Evolutionary conservation across 2,797 vertebrate species (phyloP).

Genomic region (Artibeus jamaicensis): DNA sequence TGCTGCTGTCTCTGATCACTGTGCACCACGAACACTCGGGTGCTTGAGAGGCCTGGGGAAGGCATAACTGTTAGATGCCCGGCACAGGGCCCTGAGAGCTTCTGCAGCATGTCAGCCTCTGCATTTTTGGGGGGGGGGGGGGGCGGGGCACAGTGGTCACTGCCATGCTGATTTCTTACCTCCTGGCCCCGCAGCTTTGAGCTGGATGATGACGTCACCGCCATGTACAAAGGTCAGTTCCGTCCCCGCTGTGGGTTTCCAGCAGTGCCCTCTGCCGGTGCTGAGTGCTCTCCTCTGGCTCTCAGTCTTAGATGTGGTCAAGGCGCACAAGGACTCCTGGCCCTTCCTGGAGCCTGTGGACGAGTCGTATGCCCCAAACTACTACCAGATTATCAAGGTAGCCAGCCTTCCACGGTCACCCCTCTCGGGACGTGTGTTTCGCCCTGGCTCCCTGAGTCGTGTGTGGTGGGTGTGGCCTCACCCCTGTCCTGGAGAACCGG

Average conservation of each 20-base stretch:
- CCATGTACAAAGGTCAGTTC: slow-evolving; percentile 95
- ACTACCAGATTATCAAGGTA: slow-evolving; percentile 98
- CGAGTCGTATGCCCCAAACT: slow-evolving; percentile 97
- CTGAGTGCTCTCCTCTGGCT: neutral
- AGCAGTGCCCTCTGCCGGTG: neutral
- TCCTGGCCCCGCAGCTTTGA: slow-evolving; percentile 90
- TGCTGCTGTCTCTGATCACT: neutral
- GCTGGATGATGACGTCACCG: slow-evolving; percentile 96
- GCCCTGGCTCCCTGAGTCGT: neutral
- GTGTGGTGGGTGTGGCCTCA: neutral
- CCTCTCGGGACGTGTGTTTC: rapidly evolving
- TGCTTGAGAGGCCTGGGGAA: neutral
- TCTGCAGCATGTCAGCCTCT: too few species aligned
- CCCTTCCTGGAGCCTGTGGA: slow-evolving; percentile 98
- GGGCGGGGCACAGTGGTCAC: neutral
- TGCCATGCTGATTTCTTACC: slow-evolving; percentile 53
- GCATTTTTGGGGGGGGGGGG: neutral
- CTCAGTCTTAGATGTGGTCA: slow-evolving; percentile 94
- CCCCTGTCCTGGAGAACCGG: neutral
- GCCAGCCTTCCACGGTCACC: neutral
- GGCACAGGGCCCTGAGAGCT: neutral
- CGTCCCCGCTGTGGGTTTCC: neutral
- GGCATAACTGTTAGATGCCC: neutral
- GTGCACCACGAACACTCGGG: neutral
- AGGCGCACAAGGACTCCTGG: slow-evolving; percentile 98